phyloP scores from a whole-genome alignment of 1,140 invertebrate species.

The Eubasilissa regina region DNA sequence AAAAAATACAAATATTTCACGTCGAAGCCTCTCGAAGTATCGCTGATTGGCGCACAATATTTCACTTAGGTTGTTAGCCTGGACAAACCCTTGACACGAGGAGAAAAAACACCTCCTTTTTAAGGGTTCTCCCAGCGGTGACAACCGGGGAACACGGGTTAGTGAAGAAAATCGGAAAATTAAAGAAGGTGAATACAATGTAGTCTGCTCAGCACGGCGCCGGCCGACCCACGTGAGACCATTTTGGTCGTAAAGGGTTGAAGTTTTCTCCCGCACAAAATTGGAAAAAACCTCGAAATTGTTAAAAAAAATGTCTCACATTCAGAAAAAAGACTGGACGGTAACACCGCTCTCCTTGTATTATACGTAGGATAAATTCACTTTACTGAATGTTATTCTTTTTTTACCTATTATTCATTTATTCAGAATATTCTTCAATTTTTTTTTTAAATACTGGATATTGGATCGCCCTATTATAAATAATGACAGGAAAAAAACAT shows the following conservation, averaged over 20 bases:
- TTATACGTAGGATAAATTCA: too few species aligned
- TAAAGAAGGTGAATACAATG: conserved; percentile 14
- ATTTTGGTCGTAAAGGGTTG: conserved; percentile 13
- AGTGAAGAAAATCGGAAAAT: conserved; percentile 27
- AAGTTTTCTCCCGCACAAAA: neutral
- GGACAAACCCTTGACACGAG: conserved; percentile 19
- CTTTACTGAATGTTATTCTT: too few species aligned
- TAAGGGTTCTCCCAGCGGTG: conserved; percentile 36
- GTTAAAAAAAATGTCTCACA: neutral
- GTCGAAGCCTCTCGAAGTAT: conserved; percentile 11
- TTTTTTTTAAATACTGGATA: too few species aligned
- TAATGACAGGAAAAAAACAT: too few species aligned
- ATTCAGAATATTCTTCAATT: too few species aligned
- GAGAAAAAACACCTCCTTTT: conserved; percentile 21
- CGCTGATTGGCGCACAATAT: conserved; percentile 38
- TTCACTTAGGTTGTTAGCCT: conserved; percentile 27
- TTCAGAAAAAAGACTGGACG: too few species aligned
- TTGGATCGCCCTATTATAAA: too few species aligned
- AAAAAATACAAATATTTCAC: conserved; percentile 14
- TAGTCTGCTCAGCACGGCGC: conserved; percentile 10
- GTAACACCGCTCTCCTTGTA: too few species aligned
- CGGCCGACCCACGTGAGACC: conserved; percentile 15
- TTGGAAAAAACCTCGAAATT: neutral
- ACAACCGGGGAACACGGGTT: conserved; percentile 39
- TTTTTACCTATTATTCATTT: too few species aligned